These are phyloP conservation scores for Barbus barbus DNA, from an alignment of 2,113 vertebrate species.

Conservation along the genomic window DNA sequence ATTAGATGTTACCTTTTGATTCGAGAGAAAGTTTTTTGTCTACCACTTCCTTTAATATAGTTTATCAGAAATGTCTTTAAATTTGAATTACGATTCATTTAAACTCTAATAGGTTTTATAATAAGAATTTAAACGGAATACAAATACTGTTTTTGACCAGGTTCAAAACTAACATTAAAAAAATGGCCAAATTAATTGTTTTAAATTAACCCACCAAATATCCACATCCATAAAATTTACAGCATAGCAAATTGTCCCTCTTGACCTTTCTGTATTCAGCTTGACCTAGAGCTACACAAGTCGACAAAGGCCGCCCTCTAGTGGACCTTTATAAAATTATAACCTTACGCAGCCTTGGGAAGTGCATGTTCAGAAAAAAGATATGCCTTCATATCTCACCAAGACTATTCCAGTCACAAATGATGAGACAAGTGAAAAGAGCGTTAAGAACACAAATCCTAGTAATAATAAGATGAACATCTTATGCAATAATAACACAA, in stretches of 20 bases:
- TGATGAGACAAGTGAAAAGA: background rate
- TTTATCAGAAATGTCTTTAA: background rate
- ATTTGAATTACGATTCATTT: background rate
- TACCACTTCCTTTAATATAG: no score
- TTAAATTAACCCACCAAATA: background rate
- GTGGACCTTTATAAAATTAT: background rate
- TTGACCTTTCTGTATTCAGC: background rate
- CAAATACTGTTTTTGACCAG: background rate
- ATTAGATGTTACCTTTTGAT: background rate
- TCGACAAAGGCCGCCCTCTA: slow-evolving; percentile 41
- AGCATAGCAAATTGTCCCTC: background rate
- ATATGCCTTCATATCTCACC: background rate
- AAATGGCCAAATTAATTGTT: background rate
- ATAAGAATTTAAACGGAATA: background rate
- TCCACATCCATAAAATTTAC: background rate
- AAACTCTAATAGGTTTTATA: background rate
- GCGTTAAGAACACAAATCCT: background rate
- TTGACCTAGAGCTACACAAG: background rate
- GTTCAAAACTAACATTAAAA: background rate
- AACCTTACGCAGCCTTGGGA: background rate
- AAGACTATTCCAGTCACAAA: background rate
- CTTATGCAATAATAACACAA: background rate
- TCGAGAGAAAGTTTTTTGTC: background rate
- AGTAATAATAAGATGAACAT: background rate
- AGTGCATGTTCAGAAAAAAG: background rate